These are phyloP conservation scores for Dendronephthya gigantea DNA, from an alignment of 64 coral and sea anemone species.

Conservation along the genomic window DNA sequence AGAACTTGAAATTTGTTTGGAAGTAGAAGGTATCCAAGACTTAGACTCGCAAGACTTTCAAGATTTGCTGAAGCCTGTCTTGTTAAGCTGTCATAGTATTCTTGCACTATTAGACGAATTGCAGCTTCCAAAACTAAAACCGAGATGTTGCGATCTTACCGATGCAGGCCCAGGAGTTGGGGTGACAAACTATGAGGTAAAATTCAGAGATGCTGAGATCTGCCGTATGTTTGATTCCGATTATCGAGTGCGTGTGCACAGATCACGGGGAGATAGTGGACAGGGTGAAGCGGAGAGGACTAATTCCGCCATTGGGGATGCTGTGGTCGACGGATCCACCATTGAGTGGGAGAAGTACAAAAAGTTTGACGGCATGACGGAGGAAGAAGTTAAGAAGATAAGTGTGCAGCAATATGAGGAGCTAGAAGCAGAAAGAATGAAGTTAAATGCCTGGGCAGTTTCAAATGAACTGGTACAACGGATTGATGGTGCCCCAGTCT, in stretches of 20 bases:
- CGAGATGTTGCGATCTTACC: not conserved
- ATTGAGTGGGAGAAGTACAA: not conserved
- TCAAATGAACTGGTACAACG: not conserved
- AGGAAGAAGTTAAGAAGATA: not conserved
- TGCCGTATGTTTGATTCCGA: not conserved
- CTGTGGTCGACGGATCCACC: not conserved
- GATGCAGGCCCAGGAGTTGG: not conserved
- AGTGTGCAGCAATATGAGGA: not conserved
- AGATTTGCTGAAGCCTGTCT: no score
- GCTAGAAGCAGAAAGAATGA: not conserved
- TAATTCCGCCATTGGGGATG: not conserved
- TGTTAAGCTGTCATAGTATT: no score
- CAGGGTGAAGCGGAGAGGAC: not conserved
- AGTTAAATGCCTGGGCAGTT: not conserved
- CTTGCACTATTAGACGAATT: no score
- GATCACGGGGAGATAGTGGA: not conserved
- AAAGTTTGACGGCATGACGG: not conserved
- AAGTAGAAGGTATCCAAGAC: not conserved
- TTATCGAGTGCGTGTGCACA: not conserved
- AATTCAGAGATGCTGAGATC: not conserved
- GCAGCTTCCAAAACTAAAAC: no score
- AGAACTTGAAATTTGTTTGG: not conserved
- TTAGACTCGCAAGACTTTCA: no score
- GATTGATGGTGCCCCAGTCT: not conserved
- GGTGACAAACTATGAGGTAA: not conserved